Percentiles rank a stretch among this genome's conserved stretches.
These are phyloP conservation scores for Philonicus albiceps DNA, from an alignment of 2,888 invertebrate species.

Conservation along the genomic window DNA sequence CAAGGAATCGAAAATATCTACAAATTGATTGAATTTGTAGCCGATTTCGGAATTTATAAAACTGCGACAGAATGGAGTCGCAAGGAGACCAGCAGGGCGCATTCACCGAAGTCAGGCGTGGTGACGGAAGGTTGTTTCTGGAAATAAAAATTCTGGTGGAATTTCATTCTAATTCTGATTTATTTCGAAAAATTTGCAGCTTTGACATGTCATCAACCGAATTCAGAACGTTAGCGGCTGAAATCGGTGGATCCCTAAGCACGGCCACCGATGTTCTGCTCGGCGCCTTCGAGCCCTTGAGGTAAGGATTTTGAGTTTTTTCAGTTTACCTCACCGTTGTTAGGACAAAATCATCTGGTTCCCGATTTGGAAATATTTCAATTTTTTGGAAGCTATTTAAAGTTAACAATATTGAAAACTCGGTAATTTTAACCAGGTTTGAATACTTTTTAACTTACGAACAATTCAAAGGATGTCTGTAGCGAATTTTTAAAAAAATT, in stretches of 20 bases:
- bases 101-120: background rate
- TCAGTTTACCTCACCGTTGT: background rate
- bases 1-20: background rate
- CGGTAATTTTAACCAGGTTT: background rate
- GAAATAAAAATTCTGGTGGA: background rate
- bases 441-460: no score
- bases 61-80: background rate
- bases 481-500: no score
- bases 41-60: background rate
- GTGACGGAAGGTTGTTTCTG: background rate
- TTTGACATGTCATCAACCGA: background rate
- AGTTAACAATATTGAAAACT: background rate
- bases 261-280: background rate
- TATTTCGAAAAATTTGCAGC: background rate
- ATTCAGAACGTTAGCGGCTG: background rate
- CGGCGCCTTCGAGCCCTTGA: background rate
- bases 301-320: background rate
- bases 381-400: background rate
- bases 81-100: background rate
- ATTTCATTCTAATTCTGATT: background rate
- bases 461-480: no score
- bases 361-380: no score
- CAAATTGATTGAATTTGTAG: background rate
- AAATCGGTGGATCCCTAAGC: background rate
- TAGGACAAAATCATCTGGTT: background rate